Base-by-base conservation (phyloP, 2,797 vertebrate genomes). In the Mico argentatus region DNA sequence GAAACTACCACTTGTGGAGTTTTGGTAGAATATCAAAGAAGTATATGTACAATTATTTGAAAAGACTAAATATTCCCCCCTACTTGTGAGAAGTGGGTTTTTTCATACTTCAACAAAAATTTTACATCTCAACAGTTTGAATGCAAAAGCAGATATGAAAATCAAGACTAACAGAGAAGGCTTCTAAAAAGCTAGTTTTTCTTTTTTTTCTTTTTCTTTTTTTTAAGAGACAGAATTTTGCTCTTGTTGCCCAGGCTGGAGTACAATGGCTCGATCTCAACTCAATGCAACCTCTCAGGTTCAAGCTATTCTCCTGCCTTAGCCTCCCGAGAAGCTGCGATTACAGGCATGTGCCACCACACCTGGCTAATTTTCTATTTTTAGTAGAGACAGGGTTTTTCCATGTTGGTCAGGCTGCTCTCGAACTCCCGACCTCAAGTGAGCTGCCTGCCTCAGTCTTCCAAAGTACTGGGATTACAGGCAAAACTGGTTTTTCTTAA, bases 41-140 rank as follows among this genome's bases (percentile, higher is more conserved):
- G 15, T 86, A 24, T 73, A 88, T n/a, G 17, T 14, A 55, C 30
- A 79, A n/a, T 46, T 96, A 91, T 72, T 84, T 95, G 48, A 96
- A 92, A 86, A 80, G 19, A 10, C 19, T 76, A 57, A 80, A 46
- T 86, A 89, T 82, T 93, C 13, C 5, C 91, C 39, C 59, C 20
- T 87, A 82, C 48, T 91, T 90, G 41, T 48, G 22, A 82, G 55
- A 87, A 92, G 17, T 75, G 11, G 12, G 44, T 30, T 55, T 90
- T 90, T 61, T 90, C 48, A 84, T 52, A 86, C 14, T 79, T 92
- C 70, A 91, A 70, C 5, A 3, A 73, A 84, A 90, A 90, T n/a
- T 77, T 88, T 5, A 2, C 44, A 88, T 46, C 46, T 22, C 27
- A 89, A 26, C 12, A 83, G 11, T 67, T 6, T 52, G 15, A 96